A percentile compares a stretch with the other conserved stretches of the same genome.
phyloP scores from a whole-genome alignment of 2,113 vertebrate genomes.

The Phaethornis superciliosus region DNA sequence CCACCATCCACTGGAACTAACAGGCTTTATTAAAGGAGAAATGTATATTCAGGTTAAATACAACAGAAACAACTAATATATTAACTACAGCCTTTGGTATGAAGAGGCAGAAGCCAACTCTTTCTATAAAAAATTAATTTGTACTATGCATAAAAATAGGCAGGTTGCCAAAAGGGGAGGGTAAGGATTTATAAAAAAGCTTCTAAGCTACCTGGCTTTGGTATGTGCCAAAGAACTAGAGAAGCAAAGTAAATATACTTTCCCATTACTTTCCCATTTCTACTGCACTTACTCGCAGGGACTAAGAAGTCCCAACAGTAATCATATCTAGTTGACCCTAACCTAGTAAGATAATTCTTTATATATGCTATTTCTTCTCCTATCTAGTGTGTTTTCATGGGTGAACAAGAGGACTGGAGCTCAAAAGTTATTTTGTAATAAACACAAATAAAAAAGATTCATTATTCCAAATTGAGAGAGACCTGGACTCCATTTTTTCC shows the following conservation, averaged over 20 bases:
- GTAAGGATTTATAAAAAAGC: not conserved
- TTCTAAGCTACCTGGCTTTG: not conserved
- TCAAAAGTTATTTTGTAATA: not conserved
- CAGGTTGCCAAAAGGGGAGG: not conserved
- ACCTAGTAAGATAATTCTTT: not conserved
- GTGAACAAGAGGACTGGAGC: not conserved
- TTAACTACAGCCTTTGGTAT: not conserved
- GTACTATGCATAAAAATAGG: not conserved
- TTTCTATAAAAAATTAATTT: not conserved
- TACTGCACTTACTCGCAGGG: not conserved
- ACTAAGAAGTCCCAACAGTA: not conserved
- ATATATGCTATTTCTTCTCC: not conserved
- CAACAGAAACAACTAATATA: not conserved
- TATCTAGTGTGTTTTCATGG: not conserved
- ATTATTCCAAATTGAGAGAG: not conserved
- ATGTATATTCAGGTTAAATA: not conserved
- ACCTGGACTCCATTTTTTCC: not conserved
- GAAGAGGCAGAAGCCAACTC: not conserved
- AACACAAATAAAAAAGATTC: not conserved
- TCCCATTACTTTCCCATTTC: accelerated
- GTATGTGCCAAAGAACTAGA: not conserved
- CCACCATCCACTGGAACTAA: not conserved
- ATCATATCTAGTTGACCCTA: not conserved
- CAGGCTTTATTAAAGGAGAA: not conserved
- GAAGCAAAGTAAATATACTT: not conserved